Conservation (phyloP, 2,888 invertebrate genomes). For the Drosophila demipolita region DNA sequence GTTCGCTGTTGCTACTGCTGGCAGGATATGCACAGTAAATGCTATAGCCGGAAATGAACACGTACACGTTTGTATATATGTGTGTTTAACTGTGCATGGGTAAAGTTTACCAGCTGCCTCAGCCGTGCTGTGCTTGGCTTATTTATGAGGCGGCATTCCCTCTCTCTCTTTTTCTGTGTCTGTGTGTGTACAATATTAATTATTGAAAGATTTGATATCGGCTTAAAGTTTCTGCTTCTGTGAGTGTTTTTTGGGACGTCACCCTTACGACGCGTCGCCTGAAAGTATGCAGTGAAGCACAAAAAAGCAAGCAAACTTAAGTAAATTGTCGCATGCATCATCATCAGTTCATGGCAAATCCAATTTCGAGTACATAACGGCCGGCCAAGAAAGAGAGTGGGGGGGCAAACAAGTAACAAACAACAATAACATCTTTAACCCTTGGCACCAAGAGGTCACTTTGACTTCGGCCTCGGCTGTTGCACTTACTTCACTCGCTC, state of each 20-base stretch:
- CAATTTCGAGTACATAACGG: conserved; percentile 55
- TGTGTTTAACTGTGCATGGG: conserved; percentile 31
- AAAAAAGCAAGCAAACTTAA: conserved; percentile 46
- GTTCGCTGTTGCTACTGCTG: conserved; percentile 22
- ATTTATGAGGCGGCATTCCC: conserved; percentile 47
- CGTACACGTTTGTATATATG: conserved; percentile 60
- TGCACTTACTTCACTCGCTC: conserved; percentile 59
- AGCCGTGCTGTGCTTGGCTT: conserved; percentile 32
- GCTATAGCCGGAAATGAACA: conserved; percentile 78
- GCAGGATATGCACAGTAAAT: conserved; percentile 77
- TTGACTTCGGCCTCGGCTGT: conserved; percentile 31
- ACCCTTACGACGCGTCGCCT: conserved; percentile 17
- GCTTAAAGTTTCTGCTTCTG: conserved; percentile 66
- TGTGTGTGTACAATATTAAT: conserved; percentile 66
- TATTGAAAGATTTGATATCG: conserved; percentile 78
- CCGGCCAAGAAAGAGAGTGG: background rate
- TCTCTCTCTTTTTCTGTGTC: conserved; percentile 6
- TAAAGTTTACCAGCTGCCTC: conserved; percentile 62
- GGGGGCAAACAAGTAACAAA: conserved; percentile 21
- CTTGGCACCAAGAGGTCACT: conserved; percentile 38
- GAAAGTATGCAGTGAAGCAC: conserved; percentile 29
- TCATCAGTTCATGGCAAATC: conserved; percentile 61
- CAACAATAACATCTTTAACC: conserved; percentile 42
- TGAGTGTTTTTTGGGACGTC: conserved; percentile 34
- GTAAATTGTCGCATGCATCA: conserved; percentile 76